phyloP scores from a whole-genome alignment of 1,140 invertebrate genomes.

The Doryteuthis pealeii region DNA sequence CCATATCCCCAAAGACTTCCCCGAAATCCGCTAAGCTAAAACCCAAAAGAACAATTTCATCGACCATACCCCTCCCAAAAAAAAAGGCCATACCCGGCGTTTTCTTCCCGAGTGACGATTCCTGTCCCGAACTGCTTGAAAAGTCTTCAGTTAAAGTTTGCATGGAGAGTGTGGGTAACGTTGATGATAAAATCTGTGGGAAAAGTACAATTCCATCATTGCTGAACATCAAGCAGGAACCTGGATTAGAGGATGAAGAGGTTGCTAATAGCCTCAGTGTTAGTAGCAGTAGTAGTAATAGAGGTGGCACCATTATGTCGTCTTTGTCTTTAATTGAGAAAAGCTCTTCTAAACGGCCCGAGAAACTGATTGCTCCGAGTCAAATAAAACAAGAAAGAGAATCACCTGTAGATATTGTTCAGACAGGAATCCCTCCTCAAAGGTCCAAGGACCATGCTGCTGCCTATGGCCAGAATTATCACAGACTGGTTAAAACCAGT shows the following conservation, averaged over 20 bases:
- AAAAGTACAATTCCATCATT: not conserved
- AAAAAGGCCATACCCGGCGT: not conserved
- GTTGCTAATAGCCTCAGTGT: no score
- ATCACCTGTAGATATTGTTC: not conserved
- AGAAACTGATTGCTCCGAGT: no score
- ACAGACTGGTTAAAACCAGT: no score
- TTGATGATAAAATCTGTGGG: not conserved
- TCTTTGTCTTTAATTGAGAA: no score
- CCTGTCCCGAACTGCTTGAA: not conserved
- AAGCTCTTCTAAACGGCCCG: no score
- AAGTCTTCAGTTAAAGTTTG: not conserved
- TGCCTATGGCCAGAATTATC: no score
- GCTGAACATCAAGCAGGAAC: not conserved
- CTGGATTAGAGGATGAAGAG: not conserved
- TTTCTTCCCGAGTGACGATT: not conserved
- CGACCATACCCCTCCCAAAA: not conserved
- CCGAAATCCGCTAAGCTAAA: not conserved
- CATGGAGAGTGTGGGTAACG: not conserved
- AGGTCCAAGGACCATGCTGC: no score
- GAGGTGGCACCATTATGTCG: no score
- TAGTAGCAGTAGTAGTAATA: no score
- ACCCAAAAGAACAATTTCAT: not conserved
- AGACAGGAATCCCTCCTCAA: no score
- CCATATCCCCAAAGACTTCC: not conserved
- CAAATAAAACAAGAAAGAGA: not conserved